Evolutionary conservation across 2,797 vertebrate species (phyloP).

Genomic region (Myotis findleyi): DNA sequence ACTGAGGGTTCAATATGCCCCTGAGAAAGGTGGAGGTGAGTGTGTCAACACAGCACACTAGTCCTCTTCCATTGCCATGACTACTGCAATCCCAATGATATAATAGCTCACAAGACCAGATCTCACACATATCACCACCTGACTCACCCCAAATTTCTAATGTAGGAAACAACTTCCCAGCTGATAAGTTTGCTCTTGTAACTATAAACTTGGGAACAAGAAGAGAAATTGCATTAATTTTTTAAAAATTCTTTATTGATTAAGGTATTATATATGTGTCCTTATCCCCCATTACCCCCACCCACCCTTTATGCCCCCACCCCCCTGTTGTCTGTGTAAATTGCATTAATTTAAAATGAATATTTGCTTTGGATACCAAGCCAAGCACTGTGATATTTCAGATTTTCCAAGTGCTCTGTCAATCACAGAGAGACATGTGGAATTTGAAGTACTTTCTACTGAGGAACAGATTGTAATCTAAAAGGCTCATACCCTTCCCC

Average conservation of each 20-base stretch:
- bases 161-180: not conserved
- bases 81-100: not conserved
- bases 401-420: not conserved
- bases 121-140: rapidly evolving
- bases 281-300: no score
- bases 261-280: no score
- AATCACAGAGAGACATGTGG: not conserved
- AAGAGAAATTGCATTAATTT: not conserved
- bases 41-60: not conserved
- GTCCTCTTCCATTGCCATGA: not conserved
- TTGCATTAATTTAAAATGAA: not conserved
- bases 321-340: not conserved
- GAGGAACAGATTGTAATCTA: not conserved
- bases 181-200: conserved; percentile 12
- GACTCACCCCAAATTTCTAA: not conserved
- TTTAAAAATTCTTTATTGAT: no score
- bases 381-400: not conserved
- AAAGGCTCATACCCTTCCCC: not conserved
- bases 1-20: not conserved
- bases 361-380: not conserved
- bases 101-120: not conserved
- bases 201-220: not conserved
- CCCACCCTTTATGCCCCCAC: no score
- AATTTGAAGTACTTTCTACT: not conserved
- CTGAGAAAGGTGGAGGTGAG: not conserved